Evolutionary conservation across 2,113 vertebrate species (phyloP).

Genomic region (Prionailurus viverrinus): DNA sequence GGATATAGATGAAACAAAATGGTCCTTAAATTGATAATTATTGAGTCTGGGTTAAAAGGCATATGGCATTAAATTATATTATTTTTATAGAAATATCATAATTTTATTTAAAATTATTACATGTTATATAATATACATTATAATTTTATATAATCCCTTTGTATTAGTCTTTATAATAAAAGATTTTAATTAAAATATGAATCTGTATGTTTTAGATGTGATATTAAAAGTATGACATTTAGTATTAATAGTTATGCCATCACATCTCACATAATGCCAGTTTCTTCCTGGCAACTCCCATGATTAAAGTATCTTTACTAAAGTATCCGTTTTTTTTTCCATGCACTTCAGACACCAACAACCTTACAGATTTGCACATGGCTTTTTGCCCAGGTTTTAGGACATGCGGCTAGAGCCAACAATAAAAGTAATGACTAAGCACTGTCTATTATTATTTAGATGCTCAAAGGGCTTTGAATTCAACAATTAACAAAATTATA

Average conservation of each 20-base stretch:
- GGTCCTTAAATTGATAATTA: background rate
- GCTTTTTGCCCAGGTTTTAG: constrained; percentile 53
- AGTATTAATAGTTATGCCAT: background rate
- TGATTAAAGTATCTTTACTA: constrained; percentile 24
- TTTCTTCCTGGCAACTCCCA: background rate
- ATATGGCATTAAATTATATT: background rate
- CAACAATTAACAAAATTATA: constrained; percentile 67
- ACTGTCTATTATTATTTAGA: constrained; percentile 63
- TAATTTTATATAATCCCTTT: background rate
- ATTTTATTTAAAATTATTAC: background rate
- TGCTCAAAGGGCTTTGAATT: constrained; percentile 60
- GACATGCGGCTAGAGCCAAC: constrained; percentile 22
- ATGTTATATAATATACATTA: background rate
- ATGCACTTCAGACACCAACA: background rate
- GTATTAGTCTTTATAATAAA: background rate
- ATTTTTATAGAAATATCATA: background rate
- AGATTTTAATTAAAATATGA: background rate
- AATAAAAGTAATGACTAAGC: constrained; percentile 70
- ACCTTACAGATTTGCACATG: constrained; percentile 21
- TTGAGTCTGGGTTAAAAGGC: background rate
- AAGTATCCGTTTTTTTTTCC: constrained; percentile 23
- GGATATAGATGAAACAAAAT: background rate
- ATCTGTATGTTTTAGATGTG: background rate
- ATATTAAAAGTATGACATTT: background rate
- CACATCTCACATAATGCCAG: background rate